A percentile compares a stretch with the other conserved stretches of the same genome.
These are phyloP conservation scores for Carassius carassius DNA, from an alignment of 2,113 vertebrate species.

Conservation along the genomic window DNA sequence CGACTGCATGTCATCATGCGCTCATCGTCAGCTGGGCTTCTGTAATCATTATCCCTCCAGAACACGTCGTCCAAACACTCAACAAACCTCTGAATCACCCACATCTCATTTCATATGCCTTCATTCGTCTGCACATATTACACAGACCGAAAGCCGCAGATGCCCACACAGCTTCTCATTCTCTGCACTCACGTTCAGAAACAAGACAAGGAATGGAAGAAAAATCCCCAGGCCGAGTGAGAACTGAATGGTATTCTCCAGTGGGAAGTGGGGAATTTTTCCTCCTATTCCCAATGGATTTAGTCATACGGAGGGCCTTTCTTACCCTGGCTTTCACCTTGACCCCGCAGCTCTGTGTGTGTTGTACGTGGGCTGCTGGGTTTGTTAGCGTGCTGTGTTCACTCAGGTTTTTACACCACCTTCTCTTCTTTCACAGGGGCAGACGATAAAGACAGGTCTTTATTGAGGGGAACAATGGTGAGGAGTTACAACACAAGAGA, in stretches of 20 bases:
- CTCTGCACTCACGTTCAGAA: neutral
- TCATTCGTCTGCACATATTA: neutral
- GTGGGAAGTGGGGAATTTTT: constrained; percentile 55
- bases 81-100: constrained; percentile 24
- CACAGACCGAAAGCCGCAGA: neutral
- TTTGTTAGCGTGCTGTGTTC: neutral
- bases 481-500: constrained; percentile 39
- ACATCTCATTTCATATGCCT: neutral
- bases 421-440: constrained; percentile 26
- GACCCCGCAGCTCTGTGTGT: constrained; percentile 19
- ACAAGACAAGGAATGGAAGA: neutral
- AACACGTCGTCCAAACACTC: constrained; percentile 41
- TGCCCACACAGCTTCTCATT: constrained; percentile 3
- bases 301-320: constrained; percentile 26
- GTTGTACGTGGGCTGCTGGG: neutral
- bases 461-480: constrained; percentile 16
- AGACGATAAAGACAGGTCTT: constrained; percentile 3
- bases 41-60: constrained; percentile 43
- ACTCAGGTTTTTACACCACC: neutral
- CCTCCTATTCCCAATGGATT: constrained; percentile 37
- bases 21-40: constrained; percentile 54
- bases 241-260: constrained; percentile 38
- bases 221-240: constrained; percentile 6
- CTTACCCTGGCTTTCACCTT: constrained; percentile 24
- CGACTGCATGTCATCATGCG: constrained; percentile 47